Base-by-base conservation (phyloP, 2,888 invertebrate species). In the Ormia ochracea region DNA sequence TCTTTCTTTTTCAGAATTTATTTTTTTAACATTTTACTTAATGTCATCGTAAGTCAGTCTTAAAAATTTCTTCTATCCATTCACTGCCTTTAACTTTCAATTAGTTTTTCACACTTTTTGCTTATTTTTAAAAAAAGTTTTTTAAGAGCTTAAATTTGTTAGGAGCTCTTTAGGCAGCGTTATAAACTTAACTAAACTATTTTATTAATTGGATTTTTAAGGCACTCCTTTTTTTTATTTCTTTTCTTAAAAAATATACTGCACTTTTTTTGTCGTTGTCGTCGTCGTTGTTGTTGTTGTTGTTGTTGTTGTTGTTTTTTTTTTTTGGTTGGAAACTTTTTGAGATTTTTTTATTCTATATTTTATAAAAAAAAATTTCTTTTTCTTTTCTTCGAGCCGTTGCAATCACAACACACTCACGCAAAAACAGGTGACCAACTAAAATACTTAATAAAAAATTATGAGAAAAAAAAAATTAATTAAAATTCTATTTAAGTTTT, bases 401-500 rank as follows among this genome's bases (percentile, higher is more conserved):
- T 58, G 19, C 26, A 59, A 23, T 54, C 76, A 28, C 28, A 26
- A 28, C 38, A 45, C 48, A 52, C 17, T 33, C 61, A 33, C 26
- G 17, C 23, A 7, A 14, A 52, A 73, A 52, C 41, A 66, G 54
- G 33, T 78, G 73, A 65, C 69, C 56, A 69, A 63, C 61, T 76
- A 7, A 74, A 52, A 54, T 38, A 23, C 45, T 36, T 54, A n/a
- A 4, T 10, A 12, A 38, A 28, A n/a, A 56, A 17, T 28, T 41
- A 28, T 38, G 28, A 5, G 10, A n/a, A 28, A 28, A 48, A 63
- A n/a, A 45, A 43, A 43, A 26, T 31, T 70, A 48, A 76, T 76
- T 76, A 45, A 69, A 63, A 76, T 76, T 76, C 69, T 19, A 56
- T 56, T 48, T 23, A 56, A 33, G 69, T 76, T 33, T 43, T n/a